Evolutionary conservation across 2,113 vertebrate species (phyloP), one percentile per base, ranked within the genome.

Genomic region (Otolemur garnettii): DNA sequence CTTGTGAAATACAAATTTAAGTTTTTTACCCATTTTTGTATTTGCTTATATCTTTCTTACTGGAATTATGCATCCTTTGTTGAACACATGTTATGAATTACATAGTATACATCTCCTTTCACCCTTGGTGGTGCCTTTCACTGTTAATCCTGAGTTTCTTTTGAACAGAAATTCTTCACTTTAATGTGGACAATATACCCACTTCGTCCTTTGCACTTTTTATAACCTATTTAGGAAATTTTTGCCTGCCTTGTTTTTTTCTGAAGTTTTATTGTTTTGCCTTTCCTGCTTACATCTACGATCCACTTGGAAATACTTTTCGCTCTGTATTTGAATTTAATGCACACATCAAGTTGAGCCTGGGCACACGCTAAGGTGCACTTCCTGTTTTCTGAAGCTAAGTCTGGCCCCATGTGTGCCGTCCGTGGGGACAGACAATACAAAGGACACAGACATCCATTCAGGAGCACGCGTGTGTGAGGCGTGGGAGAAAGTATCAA

Each of bases 161-260:
- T 77, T 88, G 57, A 85, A 83, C 19, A 90, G 62, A 86, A 86
- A 7, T 69, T 93, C 85, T 93, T 89, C 59, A 87, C 81, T 93
- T 91, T 81, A 87, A 91, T 18, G 50, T 45, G 87, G 57, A 87
- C 5, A 55, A 35, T 77, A 86, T 69, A 77, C 13, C 42, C 28
- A 82, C 35, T 86, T 80, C n/a, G 42, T 19, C 50, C 38, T 78
- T 86, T 62, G 68, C 1, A 68, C n/a, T 68, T 93, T 66, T 19
- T 96, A 24, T 28, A 14, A 75, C 22, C 62, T 72, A 26, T 81
- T 75, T 55, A 86, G 75, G 59, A 64, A 90, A 57, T 57, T 30
- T 35, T 45, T 72, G 22, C 66, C 35, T 90, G 57, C 13, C 26
- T 74, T 60, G 26, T 90, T 66, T 77, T 91, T 66, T 90, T 93